Base-by-base conservation (phyloP, 2,888 invertebrate genomes). In the Drosophila anceps region DNA sequence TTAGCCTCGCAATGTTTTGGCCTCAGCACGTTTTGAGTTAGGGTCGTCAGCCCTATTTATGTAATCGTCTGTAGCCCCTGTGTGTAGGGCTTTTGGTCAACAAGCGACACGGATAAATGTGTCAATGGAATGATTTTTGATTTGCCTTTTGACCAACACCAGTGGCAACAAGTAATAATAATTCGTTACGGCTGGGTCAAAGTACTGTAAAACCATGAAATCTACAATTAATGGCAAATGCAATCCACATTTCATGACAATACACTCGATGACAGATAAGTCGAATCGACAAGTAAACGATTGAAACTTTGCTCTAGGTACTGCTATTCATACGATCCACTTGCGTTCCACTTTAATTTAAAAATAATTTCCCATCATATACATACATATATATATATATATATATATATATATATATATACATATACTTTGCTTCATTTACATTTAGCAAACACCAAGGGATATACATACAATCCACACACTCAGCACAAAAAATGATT, bases 31-130 rank as follows among this genome's bases (percentile, higher is more conserved):
- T 64, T 79, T 57, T 41, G 68, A 79, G 82, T 84, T 84, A 76
- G 90, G 84, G 88, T 84, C 90, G 84, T 87, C 84, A 82, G 84
- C 84, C 84, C 81, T 82, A 62, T 63, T 73, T 79, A 77, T 81
- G 67, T 70, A 81, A 77, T 67, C 65, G 60, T 6, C 60, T 55
- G 59, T 37, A 15, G 43, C 2, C 39, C 18, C 62, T 55, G 12
- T 50, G 50, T 50, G 50, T 71, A 63, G 66, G 73, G 64, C 69
- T 60, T 76, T 81, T 81, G 77, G 81, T 79, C 81, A 79, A 69
- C 54, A 54, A 58, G 50, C 55, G 27, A 65, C 44, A 41, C 51
- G 63, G 46, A 60, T 61, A 79, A 81, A 70, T 81, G 79, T 79
- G 79, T 79, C 79, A 79, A 79, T 73, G 73, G 73, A 76, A 71